phyloP scores from a whole-genome alignment of 2,113 vertebrate species.

The Lanius ludovicianus region DNA sequence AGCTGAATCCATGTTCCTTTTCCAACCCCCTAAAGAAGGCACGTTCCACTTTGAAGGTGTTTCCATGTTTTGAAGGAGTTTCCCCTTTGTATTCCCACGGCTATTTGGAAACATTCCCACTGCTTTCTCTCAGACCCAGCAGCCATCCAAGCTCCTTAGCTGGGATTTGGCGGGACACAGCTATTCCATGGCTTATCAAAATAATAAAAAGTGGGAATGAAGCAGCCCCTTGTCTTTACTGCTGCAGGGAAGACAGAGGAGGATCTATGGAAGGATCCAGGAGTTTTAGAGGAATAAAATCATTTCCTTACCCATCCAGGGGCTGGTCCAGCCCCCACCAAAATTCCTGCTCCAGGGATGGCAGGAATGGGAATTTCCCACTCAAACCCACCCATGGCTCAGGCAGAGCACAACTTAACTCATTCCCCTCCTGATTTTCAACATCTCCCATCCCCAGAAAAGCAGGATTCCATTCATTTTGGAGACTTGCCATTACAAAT shows the following conservation, averaged over 20 bases:
- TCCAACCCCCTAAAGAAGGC: background rate
- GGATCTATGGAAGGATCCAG: background rate
- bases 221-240: background rate
- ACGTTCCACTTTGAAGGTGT: background rate
- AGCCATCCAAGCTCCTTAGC: background rate
- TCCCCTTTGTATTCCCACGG: background rate
- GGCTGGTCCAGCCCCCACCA: background rate
- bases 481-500: fast-evolving
- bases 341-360: background rate
- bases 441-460: background rate
- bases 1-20: background rate
- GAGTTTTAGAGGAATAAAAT: background rate
- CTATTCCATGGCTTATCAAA: background rate
- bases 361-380: background rate
- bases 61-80: background rate
- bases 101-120: background rate
- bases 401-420: background rate
- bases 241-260: background rate
- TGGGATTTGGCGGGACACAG: background rate
- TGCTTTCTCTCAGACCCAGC: background rate
- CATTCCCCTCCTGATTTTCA: background rate
- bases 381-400: background rate
- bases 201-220: background rate
- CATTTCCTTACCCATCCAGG: background rate
- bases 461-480: fast-evolving